A percentile compares a stretch with the other conserved stretches of the same genome.
These are phyloP conservation scores for Gerris buenoi DNA, from an alignment of 1,140 invertebrate genomes.

Conservation along the genomic window DNA sequence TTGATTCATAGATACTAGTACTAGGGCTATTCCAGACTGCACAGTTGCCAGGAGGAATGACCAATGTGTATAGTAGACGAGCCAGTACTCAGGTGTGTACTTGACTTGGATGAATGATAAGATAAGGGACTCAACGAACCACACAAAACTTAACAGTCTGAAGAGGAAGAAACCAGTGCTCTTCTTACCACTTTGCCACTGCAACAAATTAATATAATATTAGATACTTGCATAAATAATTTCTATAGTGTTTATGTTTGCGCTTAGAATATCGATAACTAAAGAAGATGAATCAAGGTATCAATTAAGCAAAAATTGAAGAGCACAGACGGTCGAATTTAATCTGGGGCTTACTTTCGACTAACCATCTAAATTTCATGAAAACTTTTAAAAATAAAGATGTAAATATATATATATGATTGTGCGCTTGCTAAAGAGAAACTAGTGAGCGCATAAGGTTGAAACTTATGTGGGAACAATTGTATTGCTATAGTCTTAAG, in stretches of 20 bases:
- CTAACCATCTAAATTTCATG: background rate
- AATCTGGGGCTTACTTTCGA: background rate
- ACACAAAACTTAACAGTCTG: background rate
- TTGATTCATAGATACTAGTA: background rate
- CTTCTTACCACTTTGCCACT: background rate
- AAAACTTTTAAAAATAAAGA: background rate
- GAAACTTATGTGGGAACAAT: no score
- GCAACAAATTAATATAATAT: background rate
- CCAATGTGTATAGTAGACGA: background rate
- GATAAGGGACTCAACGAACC: background rate
- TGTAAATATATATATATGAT: no score
- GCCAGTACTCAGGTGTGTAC: background rate
- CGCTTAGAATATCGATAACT: background rate
- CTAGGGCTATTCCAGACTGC: background rate
- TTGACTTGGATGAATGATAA: background rate
- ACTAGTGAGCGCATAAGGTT: no score
- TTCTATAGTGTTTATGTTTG: background rate
- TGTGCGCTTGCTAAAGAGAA: no score
- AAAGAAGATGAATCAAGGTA: background rate
- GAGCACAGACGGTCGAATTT: background rate
- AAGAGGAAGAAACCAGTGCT: background rate
- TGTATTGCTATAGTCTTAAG: no score
- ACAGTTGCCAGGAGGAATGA: background rate
- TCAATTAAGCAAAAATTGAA: background rate
- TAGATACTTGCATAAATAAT: no score